A percentile compares a stretch with the other conserved stretches of the same genome.
Evolutionary conservation across 2,113 vertebrate species (phyloP).

Genomic region (Stomatorhinus ivindoensis): DNA sequence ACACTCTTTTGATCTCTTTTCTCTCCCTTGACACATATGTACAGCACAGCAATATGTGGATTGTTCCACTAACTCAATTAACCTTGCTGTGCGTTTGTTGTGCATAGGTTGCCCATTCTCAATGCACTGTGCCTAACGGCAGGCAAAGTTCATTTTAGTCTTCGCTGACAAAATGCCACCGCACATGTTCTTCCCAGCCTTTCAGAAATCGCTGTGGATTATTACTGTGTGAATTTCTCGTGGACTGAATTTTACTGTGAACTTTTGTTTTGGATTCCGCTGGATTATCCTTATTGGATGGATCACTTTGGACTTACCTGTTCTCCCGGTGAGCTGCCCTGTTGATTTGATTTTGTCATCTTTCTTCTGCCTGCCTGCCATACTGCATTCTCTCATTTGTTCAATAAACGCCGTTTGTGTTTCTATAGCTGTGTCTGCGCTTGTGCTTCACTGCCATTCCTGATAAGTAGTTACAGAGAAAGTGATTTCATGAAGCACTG

Average conservation of each 20-base stretch:
- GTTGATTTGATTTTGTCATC: neutral
- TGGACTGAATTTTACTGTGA: neutral
- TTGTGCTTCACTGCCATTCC: neutral
- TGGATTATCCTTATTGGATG: too few relatives aligned
- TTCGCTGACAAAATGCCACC: neutral
- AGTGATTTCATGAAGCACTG: neutral
- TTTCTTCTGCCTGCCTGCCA: neutral
- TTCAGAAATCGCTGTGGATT: neutral
- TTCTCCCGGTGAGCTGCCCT: neutral
- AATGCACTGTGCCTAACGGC: neutral
- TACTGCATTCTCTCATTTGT: neutral
- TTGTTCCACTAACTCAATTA: neutral
- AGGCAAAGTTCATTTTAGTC: neutral
- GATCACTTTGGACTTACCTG: too few relatives aligned
- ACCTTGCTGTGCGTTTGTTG: neutral
- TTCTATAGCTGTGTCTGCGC: neutral
- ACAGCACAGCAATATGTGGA: neutral
- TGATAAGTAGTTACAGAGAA: neutral
- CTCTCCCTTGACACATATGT: neutral
- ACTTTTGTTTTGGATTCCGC: neutral
- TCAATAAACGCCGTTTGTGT: neutral
- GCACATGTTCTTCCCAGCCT: neutral
- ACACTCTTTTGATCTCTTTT: neutral
- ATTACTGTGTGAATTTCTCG: neutral
- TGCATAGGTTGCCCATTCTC: neutral